These are phyloP conservation scores for Cettia cetti DNA, from an alignment of 2,113 vertebrate genomes.

Conservation along the genomic window DNA sequence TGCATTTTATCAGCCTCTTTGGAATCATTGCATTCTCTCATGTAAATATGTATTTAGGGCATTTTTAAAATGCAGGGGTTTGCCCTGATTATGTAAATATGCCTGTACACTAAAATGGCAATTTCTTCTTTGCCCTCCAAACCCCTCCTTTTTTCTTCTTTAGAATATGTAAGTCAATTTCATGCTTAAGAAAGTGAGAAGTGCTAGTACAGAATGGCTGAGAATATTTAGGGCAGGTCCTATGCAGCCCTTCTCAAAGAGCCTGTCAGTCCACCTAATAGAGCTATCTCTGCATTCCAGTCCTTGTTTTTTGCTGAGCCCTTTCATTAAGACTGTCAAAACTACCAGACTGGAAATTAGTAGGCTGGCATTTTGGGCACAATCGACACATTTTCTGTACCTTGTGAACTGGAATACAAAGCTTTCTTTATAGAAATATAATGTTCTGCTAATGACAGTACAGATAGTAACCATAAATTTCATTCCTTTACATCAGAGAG, in stretches of 20 bases:
- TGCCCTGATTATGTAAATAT: constrained; percentile 50
- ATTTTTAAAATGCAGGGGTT: constrained; percentile 52
- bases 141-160: not conserved
- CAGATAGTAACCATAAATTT: constrained; percentile 25
- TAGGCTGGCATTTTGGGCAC: constrained; percentile 38
- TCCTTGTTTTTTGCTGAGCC: constrained; percentile 43
- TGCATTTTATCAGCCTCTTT: constrained; percentile 47
- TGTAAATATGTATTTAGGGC: constrained; percentile 63
- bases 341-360: constrained; percentile 51
- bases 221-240: constrained; percentile 24
- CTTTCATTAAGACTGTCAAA: constrained; percentile 16
- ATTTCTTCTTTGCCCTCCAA: not conserved
- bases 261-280: not conserved
- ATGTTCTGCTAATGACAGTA: constrained; percentile 27
- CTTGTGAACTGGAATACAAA: constrained; percentile 23
- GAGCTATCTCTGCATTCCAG: constrained; percentile 1
- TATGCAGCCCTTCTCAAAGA: not conserved
- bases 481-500: not conserved
- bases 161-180: constrained; percentile 25
- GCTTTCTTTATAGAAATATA: constrained; percentile 26
- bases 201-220: not conserved
- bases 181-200: constrained; percentile 44
- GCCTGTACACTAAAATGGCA: constrained; percentile 9
- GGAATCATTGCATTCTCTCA: constrained; percentile 46
- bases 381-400: constrained; percentile 33